Conservation (phyloP, 2,888 invertebrate genomes). For the Sialis fuliginosa region DNA sequence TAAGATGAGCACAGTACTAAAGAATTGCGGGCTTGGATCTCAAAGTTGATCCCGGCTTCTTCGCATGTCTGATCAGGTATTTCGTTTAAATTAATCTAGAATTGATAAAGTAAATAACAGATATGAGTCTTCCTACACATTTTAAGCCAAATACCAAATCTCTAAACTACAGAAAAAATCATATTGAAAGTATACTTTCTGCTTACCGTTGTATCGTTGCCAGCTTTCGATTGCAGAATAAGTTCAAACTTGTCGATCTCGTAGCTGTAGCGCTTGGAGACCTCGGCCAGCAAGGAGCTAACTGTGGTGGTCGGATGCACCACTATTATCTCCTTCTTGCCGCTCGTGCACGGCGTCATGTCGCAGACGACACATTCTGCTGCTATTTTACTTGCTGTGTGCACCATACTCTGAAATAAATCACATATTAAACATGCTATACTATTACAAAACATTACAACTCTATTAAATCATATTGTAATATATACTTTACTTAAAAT, state of each 20-base stretch:
- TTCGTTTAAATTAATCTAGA: background rate
- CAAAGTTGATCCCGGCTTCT: constrained; percentile 7
- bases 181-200: background rate
- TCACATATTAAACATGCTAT: background rate
- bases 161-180: background rate
- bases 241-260: constrained; percentile 27
- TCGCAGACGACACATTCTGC: constrained; percentile 27
- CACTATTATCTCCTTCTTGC: constrained; percentile 15
- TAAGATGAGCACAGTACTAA: constrained; percentile 3
- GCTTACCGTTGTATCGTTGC: constrained; percentile 13
- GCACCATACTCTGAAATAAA: constrained; percentile 28
- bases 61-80: background rate
- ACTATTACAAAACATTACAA: no score
- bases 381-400: constrained; percentile 22
- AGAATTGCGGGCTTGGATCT: constrained; percentile 7
- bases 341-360: constrained; percentile 14
- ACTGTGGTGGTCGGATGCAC: constrained; percentile 26
- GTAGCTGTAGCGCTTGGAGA: constrained; percentile 27
- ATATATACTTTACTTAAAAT: background rate
- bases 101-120: background rate
- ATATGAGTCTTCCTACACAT: background rate
- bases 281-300: constrained; percentile 26
- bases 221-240: constrained; percentile 16
- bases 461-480: background rate
- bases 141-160: background rate